Conservation (phyloP, 2,888 invertebrate genomes). For the Elmis aenea region DNA sequence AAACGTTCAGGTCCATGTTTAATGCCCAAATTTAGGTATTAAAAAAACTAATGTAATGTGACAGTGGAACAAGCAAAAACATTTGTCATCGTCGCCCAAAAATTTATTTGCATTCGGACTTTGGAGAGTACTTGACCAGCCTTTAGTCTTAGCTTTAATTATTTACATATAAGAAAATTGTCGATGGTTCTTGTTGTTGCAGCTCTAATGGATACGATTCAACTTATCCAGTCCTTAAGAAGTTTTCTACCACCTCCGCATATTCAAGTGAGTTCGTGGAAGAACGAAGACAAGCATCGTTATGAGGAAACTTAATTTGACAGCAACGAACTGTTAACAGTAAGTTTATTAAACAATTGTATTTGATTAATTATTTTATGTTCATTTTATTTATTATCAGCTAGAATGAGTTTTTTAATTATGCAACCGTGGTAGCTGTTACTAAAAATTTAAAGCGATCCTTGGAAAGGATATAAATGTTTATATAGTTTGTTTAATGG, state of each 20-base stretch:
- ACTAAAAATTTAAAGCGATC: conserved; percentile 16
- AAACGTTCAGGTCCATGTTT: background rate
- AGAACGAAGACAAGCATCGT: conserved; percentile 73
- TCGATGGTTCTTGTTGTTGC: conserved; percentile 16
- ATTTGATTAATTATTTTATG: conserved; percentile 3
- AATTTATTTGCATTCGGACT: too few relatives aligned
- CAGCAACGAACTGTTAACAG: background rate
- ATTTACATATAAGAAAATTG: background rate
- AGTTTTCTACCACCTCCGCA: conserved; percentile 83
- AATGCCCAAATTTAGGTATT: too few relatives aligned
- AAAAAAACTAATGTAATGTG: too few relatives aligned
- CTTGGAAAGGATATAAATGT: conserved; percentile 32
- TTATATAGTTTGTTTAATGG: conserved; percentile 16
- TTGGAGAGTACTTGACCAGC: too few relatives aligned
- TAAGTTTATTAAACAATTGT: background rate
- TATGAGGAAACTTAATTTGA: conserved; percentile 41
- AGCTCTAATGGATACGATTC: conserved; percentile 83
- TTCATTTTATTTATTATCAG: conserved; percentile 1
- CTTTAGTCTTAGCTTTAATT: background rate
- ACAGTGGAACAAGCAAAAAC: too few relatives aligned
- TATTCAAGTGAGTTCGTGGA: conserved; percentile 86
- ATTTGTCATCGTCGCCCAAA: too few relatives aligned
- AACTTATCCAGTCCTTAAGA: conserved; percentile 77
- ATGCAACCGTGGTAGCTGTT: too few relatives aligned
- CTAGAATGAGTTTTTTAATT: too few relatives aligned